Percentiles rank a stretch among this genome's conserved stretches.
Conservation (phyloP, 1,140 invertebrate species). For the Drosophila rufa region DNA sequence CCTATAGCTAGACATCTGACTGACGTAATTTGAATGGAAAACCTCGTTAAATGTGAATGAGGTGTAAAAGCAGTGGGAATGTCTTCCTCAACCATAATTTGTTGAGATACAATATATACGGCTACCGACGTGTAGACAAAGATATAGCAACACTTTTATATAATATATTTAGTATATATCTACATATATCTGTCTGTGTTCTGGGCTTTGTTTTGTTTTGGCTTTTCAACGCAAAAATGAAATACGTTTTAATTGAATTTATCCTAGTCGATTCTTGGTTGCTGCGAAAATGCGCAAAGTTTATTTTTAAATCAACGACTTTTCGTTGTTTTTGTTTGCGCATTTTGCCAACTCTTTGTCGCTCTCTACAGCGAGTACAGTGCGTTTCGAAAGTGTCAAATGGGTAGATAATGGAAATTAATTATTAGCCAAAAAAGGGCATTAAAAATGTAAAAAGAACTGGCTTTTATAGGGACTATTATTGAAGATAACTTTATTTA, state of each 20-base stretch:
- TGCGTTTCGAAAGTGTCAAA: constrained; percentile 19
- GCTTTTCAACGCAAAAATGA: constrained; percentile 67
- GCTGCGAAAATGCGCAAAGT: constrained; percentile 71
- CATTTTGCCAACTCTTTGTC: constrained; percentile 63
- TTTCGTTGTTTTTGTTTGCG: constrained; percentile 43
- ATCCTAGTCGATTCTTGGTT: constrained; percentile 51
- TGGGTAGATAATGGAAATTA: background rate
- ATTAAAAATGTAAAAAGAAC: too few relatives aligned
- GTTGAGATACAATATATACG: constrained; percentile 43
- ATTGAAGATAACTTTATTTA: too few relatives aligned
- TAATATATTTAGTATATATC: constrained; percentile 47
- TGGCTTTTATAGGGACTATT: too few relatives aligned
- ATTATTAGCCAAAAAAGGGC: too few relatives aligned
- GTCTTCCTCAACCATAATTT: constrained; percentile 61
- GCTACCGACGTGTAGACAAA: constrained; percentile 14
- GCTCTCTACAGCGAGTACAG: constrained; percentile 21
- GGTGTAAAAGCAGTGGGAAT: constrained; percentile 61
- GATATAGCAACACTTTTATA: constrained; percentile 59
- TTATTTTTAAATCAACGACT: constrained; percentile 66
- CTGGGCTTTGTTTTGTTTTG: constrained; percentile 54
- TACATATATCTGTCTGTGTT: constrained; percentile 26
- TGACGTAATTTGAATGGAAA: constrained; percentile 69
- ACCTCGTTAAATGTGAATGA: constrained; percentile 63
- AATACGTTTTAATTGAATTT: constrained; percentile 81
- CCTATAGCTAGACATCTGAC: constrained; percentile 43